phyloP scores from a whole-genome alignment of 2,113 vertebrate genomes.

The Gymnobelideus leadbeateri region DNA sequence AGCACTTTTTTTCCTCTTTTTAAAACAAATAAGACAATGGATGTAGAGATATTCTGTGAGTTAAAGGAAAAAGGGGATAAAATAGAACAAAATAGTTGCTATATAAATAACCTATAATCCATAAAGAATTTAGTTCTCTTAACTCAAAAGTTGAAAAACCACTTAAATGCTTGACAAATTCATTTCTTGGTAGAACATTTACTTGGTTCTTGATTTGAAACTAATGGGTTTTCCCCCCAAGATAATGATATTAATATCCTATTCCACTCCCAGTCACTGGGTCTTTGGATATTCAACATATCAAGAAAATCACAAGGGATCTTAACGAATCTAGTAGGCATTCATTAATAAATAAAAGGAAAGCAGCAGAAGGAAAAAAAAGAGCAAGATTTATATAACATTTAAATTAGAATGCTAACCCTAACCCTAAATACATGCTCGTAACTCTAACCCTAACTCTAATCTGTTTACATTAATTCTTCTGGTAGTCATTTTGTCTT shows the following conservation, averaged over 20 bases:
- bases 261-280: background rate
- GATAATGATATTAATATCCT: slow-evolving; percentile 10
- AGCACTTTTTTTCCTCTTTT: slow-evolving; percentile 11
- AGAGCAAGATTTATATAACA: too few relatives aligned
- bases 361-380: background rate
- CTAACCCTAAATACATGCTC: too few relatives aligned
- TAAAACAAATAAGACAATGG: slow-evolving; percentile 15
- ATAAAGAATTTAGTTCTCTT: slow-evolving; percentile 70
- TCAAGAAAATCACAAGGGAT: background rate
- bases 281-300: background rate
- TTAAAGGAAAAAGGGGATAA: slow-evolving; percentile 22
- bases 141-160: background rate
- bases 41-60: background rate
- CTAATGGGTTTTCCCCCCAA: slow-evolving; percentile 4
- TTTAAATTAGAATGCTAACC: too few relatives aligned
- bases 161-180: slow-evolving; percentile 56
- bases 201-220: slow-evolving; percentile 19
- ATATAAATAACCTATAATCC: slow-evolving; percentile 67
- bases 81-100: slow-evolving; percentile 65
- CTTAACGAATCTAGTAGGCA: background rate
- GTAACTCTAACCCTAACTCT: too few relatives aligned
- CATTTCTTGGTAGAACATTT: slow-evolving; percentile 12
- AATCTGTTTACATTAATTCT: too few relatives aligned
- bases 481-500: too few relatives aligned
- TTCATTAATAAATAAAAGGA: background rate